These are phyloP conservation scores for Penaeus chinensis DNA, from an alignment of 1,140 invertebrate species.

Conservation along the genomic window DNA sequence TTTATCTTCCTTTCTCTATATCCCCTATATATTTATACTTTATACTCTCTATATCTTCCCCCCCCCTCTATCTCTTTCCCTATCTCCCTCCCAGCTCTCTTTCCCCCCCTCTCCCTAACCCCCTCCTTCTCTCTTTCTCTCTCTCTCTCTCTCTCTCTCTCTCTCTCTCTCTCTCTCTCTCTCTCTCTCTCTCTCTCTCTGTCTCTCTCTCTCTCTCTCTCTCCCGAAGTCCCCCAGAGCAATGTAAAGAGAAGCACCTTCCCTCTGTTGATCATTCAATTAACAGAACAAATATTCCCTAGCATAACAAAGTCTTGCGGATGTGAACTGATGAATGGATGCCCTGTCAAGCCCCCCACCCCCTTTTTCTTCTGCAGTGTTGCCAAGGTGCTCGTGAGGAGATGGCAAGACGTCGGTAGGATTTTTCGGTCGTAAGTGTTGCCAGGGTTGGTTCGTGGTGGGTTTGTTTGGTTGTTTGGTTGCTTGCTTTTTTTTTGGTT, in stretches of 20 bases:
- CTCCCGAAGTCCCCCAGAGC: neutral
- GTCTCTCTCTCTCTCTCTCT: too few species aligned
- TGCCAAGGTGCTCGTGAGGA: slow-evolving; percentile 39
- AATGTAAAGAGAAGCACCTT: slow-evolving; percentile 58
- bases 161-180: too few species aligned
- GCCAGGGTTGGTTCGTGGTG: neutral
- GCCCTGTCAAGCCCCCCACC: slow-evolving; percentile 28
- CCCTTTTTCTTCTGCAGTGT: slow-evolving; percentile 27
- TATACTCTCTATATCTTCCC: too few species aligned
- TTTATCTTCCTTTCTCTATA: too few species aligned
- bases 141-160: too few species aligned
- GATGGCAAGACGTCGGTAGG: slow-evolving; percentile 1
- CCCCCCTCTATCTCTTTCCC: too few species aligned
- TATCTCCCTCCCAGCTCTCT: too few species aligned
- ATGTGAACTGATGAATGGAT: slow-evolving; percentile 56
- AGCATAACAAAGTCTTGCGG: slow-evolving; percentile 50
- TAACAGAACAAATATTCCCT: slow-evolving; percentile 59
- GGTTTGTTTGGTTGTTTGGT: neutral
- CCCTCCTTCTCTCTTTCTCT: too few species aligned
- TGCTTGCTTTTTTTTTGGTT: too few species aligned
- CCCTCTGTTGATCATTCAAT: slow-evolving; percentile 58
- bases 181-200: too few species aligned
- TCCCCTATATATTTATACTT: too few species aligned
- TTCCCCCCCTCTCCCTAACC: too few species aligned
- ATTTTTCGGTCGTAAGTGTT: slow-evolving; percentile 3